A percentile compares a stretch with the other conserved stretches of the same genome.
phyloP scores from a whole-genome alignment of 64 coral and sea anemone genomes.

The Porites australiensis region DNA sequence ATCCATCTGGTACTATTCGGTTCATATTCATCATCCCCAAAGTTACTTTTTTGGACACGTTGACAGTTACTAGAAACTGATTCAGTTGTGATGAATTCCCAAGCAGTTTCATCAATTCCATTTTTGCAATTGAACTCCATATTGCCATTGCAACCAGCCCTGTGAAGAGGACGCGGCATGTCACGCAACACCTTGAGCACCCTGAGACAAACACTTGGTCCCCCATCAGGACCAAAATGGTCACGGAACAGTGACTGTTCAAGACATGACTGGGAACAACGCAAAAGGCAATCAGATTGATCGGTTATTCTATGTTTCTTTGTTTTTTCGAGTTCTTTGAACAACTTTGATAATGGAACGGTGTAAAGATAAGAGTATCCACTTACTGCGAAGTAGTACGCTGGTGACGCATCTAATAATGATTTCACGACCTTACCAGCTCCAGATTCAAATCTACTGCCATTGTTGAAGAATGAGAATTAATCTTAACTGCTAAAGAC shows the following conservation, averaged over 20 bases:
- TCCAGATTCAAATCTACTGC: neutral
- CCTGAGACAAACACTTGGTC: slow-evolving; percentile 30
- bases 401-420: neutral
- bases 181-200: slow-evolving; percentile 50
- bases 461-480: slow-evolving; percentile 5
- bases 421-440: neutral
- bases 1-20: neutral
- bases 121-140: too few relatives aligned
- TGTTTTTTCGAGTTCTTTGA: neutral
- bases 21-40: too few relatives aligned
- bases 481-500: slow-evolving; percentile 40
- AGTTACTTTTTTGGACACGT: too few relatives aligned
- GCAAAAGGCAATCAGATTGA: neutral
- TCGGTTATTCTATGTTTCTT: neutral
- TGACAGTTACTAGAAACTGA: too few relatives aligned
- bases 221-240: slow-evolving; percentile 23
- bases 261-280: slow-evolving; percentile 48
- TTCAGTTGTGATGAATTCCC: too few relatives aligned
- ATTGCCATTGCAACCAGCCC: neutral
- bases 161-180: neutral
- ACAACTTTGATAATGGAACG: neutral
- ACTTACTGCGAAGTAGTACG: slow-evolving; percentile 53
- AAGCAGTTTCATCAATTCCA: too few relatives aligned
- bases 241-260: slow-evolving; percentile 35
- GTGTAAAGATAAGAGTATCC: neutral